Conservation (phyloP, 2,888 invertebrate species). For the Heteromyza rotundicornis region DNA sequence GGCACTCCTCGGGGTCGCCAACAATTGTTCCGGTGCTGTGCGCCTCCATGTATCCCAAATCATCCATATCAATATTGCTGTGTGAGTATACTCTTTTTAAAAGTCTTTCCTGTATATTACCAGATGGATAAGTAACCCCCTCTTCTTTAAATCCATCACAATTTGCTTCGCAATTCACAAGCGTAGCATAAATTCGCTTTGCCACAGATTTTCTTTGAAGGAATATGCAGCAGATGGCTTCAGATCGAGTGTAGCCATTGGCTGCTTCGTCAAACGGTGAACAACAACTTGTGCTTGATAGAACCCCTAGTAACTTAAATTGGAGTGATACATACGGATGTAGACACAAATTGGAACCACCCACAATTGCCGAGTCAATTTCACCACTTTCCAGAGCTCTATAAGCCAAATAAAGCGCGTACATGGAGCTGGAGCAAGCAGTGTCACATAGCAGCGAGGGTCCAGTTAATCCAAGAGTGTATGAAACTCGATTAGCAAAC, state of each 20-base stretch:
- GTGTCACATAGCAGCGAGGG: conserved; percentile 87
- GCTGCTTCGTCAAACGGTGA: conserved; percentile 84
- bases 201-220: conserved; percentile 73
- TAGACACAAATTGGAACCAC: conserved; percentile 80
- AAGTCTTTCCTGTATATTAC: conserved; percentile 67
- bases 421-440: conserved; percentile 87
- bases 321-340: conserved; percentile 82
- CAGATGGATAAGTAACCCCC: conserved; percentile 70
- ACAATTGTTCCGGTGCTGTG: conserved; percentile 65
- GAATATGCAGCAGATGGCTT: conserved; percentile 71
- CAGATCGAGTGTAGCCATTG: conserved; percentile 79
- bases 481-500: conserved; percentile 86
- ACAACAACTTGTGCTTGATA: conserved; percentile 82
- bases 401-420: conserved; percentile 81
- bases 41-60: conserved; percentile 80
- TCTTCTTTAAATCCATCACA: conserved; percentile 75
- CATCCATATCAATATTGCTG: conserved; percentile 71
- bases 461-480: conserved; percentile 82
- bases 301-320: conserved; percentile 73
- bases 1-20: conserved; percentile 87
- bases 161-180: conserved; percentile 76
- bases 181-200: conserved; percentile 69
- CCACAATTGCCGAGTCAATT: conserved; percentile 86
- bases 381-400: conserved; percentile 74
- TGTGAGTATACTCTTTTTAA: conserved; percentile 69